Evolutionary conservation across 2,113 vertebrate genomes (phyloP).

Genomic region (Atractosteus spatula): DNA sequence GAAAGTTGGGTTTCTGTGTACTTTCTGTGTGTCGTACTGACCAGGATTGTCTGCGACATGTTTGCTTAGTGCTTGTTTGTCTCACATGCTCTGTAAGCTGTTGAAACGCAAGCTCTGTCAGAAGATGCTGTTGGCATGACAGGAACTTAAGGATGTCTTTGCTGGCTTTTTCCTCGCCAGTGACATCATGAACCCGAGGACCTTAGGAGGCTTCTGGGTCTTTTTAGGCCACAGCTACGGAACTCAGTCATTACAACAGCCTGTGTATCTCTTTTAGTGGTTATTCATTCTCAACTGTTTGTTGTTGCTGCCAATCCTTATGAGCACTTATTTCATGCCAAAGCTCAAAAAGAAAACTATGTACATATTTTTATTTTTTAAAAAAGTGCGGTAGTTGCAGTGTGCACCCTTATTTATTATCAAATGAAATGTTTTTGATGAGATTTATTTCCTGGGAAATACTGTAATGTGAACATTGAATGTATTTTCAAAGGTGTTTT

Average conservation of each 20-base stretch:
- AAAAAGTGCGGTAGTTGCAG: background rate
- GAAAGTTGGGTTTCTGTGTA: background rate
- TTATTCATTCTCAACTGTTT: background rate
- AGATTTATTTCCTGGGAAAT: background rate
- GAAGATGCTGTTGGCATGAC: no score
- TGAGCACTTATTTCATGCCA: background rate
- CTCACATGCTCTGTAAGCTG: no score
- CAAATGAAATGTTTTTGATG: background rate
- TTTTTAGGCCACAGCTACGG: no score
- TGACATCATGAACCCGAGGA: no score
- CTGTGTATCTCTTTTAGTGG: background rate
- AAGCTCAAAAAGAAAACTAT: background rate
- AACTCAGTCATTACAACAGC: no score
- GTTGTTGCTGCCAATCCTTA: background rate
- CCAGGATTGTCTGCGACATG: no score
- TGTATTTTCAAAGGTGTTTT: background rate
- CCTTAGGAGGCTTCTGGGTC: no score
- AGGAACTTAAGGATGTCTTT: no score
- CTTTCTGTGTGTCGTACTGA: no score
- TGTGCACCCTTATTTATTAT: slow-evolving; percentile 5
- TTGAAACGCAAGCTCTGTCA: no score
- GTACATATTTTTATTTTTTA: background rate
- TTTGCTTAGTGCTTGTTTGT: no score
- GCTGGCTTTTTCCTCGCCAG: no score
- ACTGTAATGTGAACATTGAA: background rate